phyloP scores from a whole-genome alignment of 2,797 vertebrate species.

The Amblyopsis hoosieri region DNA sequence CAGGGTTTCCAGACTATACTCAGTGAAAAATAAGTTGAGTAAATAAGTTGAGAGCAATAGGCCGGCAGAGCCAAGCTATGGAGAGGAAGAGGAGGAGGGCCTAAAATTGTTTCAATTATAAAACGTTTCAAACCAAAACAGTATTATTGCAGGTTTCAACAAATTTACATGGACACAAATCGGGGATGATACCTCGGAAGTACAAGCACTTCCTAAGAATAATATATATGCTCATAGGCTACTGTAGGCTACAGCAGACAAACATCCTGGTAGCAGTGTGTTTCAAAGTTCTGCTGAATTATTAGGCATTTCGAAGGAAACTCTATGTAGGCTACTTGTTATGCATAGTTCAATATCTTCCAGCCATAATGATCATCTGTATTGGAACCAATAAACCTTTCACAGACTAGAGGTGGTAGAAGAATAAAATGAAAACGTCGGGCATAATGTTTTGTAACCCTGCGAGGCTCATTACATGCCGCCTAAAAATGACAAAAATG shows the following conservation, averaged over 20 bases:
- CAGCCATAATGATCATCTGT: constrained; percentile 70
- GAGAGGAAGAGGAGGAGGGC: too few relatives aligned
- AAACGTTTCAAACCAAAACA: too few relatives aligned
- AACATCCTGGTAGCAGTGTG: constrained; percentile 37
- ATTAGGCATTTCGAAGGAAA: constrained; percentile 53
- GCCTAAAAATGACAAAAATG: constrained; percentile 64
- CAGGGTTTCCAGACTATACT: too few relatives aligned
- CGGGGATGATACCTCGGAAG: too few relatives aligned
- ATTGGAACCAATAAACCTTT: constrained; percentile 74
- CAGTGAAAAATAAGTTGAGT: too few relatives aligned
- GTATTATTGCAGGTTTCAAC: too few relatives aligned
- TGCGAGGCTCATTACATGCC: constrained; percentile 55
- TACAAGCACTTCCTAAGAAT: neutral
- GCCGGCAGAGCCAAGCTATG: too few relatives aligned
- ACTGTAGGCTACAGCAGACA: constrained; percentile 35
- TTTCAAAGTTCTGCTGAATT: constrained; percentile 31
- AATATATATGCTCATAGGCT: constrained; percentile 13
- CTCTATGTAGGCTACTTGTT: constrained; percentile 57
- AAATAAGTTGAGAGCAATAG: too few relatives aligned
- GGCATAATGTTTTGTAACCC: constrained; percentile 68
- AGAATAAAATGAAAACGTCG: constrained; percentile 73
- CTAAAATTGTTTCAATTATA: too few relatives aligned
- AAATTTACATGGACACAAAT: too few relatives aligned
- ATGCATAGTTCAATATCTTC: constrained; percentile 61
- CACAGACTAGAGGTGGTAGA: constrained; percentile 72